phyloP scores from a whole-genome alignment of 2,888 invertebrate species.

The Parascotia fuliginaria region DNA sequence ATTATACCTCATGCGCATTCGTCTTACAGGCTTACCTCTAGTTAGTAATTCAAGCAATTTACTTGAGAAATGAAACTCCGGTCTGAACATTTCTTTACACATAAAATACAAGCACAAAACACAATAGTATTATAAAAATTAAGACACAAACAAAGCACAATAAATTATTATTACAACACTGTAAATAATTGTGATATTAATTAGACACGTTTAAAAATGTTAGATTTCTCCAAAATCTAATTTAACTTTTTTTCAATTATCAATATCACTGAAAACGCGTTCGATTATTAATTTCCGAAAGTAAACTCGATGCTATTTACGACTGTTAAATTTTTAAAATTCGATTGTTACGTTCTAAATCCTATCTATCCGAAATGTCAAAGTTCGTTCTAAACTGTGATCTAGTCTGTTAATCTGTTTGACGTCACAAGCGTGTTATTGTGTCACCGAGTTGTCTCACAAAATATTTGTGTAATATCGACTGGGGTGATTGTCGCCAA shows the following conservation, averaged over 20 bases:
- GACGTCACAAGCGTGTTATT: conserved; percentile 38
- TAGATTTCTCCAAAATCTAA: too few species aligned
- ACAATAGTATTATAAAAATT: too few species aligned
- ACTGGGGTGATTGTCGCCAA: conserved; percentile 72
- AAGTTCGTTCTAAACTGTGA: background rate
- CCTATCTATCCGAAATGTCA: too few species aligned
- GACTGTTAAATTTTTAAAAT: too few species aligned
- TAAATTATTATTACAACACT: too few species aligned
- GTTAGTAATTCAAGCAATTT: conserved; percentile 78
- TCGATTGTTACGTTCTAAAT: background rate
- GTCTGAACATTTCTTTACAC: conserved; percentile 63
- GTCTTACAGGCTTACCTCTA: conserved; percentile 59
- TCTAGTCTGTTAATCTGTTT: background rate
- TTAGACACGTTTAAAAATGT: too few species aligned
- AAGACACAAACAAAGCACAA: too few species aligned
- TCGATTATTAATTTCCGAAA: too few species aligned
- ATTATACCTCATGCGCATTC: background rate
- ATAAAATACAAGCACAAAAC: conserved; percentile 1
- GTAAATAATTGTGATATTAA: too few species aligned
- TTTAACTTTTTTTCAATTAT: too few species aligned
- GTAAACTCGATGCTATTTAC: too few species aligned
- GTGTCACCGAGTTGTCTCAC: conserved; percentile 43
- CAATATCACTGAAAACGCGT: too few species aligned
- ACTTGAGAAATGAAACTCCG: conserved; percentile 80
- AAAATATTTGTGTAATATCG: conserved; percentile 67